Evolutionary conservation across 2,797 vertebrate species (phyloP).

Genomic region (Eidolon dupreanum): DNA sequence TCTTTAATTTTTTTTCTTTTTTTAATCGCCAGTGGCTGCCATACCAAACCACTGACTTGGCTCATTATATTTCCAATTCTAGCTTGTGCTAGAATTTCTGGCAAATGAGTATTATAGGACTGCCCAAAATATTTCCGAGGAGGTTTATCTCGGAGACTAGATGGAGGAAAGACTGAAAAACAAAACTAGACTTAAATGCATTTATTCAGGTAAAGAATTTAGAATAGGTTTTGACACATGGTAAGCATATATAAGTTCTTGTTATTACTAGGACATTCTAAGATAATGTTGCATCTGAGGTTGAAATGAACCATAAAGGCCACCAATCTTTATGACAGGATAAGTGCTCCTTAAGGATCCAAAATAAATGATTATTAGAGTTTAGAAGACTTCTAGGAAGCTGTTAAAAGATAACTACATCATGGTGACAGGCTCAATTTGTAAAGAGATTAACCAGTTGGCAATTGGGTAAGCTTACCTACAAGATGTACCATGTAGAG

Average conservation of each 20-base stretch:
- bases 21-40: conserved; percentile 66
- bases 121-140: conserved; percentile 57
- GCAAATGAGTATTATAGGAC: conserved; percentile 27
- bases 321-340: background rate
- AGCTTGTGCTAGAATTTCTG: conserved; percentile 65
- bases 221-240: background rate
- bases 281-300: background rate
- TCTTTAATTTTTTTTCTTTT: conserved; percentile 64
- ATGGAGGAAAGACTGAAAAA: conserved; percentile 18
- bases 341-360: background rate
- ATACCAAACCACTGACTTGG: conserved; percentile 76
- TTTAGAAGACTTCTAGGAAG: background rate
- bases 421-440: background rate
- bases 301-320: background rate
- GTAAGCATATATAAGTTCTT: background rate
- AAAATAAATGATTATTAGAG: background rate
- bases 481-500: background rate
- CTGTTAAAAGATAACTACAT: background rate
- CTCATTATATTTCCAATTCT: conserved; percentile 62
- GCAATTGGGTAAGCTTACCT: background rate
- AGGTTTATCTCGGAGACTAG: conserved; percentile 61
- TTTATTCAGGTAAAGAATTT: background rate
- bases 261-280: background rate
- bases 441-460: background rate
- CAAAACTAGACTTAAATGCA: background rate